Base-by-base conservation (phyloP, 2,888 invertebrate genomes). In the Empis stercorea region DNA sequence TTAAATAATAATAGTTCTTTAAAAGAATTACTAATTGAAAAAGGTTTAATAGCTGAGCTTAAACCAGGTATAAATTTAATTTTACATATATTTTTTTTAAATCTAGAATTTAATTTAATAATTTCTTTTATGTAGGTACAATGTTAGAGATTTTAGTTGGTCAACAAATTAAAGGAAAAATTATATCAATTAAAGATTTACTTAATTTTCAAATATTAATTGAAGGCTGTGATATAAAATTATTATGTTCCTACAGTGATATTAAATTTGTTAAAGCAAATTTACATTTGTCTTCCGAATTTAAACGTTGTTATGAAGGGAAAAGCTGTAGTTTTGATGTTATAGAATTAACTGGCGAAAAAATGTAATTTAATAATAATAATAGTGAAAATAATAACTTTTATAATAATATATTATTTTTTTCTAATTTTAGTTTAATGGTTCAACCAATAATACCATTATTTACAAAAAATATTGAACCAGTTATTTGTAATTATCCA, bases 401-500 rank as follows among this genome's bases (percentile, higher is more conserved):
- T 42, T 39, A 38, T 43, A 20, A 6, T 16, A n/a, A 46, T 43
- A 37, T 15, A 20, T 43, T 43, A 17, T 47, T 10, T 30, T 42
- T 53, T 48, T 51, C 49, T 52, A 32, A 53, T 71, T 72, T 2
- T 63, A 86, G 86, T 51, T 66, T 86, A 52, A 70, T 79, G 47
- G 73, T 84, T 47, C 78, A 80, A 3, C 66, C 87, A 4, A 82
- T 82, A 58, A 59, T 68, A 58, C 64, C 65, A 30, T 50, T 68
- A 16, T 58, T 66, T 1, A 61, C 59, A 48, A 63, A 64, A 37
- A 62, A 64, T 51, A 57, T 62, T 47, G 55, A 55, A 36, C 59
- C 66, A 0, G 72, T 74, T 30, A 62, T 85, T 7, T 81, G 81
- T 56, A 74, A 75, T 16, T 70, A 78, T 57, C 78, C 84, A 0